Evolutionary conservation across 2,888 invertebrate species (phyloP).

Genomic region (Asteroscopus sphinx): DNA sequence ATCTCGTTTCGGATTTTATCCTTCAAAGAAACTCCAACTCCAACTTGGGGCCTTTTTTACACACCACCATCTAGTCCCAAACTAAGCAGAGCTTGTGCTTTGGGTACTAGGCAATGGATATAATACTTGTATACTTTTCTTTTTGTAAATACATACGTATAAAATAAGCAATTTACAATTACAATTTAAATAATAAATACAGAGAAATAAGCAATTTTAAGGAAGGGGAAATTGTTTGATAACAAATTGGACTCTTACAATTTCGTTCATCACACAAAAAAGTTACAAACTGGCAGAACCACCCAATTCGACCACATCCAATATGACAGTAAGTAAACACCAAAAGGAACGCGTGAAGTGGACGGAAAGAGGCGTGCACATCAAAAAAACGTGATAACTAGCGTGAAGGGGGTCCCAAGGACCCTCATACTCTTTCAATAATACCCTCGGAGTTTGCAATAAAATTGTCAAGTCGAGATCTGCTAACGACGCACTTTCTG

Average conservation of each 20-base stretch:
- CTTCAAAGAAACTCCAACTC: no score
- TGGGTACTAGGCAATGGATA: no score
- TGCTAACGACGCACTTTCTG: slow-evolving; percentile 85
- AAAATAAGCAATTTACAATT: no score
- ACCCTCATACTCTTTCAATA: slow-evolving; percentile 78
- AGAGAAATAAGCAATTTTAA: background rate
- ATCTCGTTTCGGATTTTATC: no score
- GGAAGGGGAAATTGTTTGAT: background rate
- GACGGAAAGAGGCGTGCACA: slow-evolving; percentile 77
- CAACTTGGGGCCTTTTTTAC: no score
- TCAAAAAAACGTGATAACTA: slow-evolving; percentile 87
- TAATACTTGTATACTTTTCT: no score
- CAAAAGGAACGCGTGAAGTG: slow-evolving; percentile 68
- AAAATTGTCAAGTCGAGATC: slow-evolving; percentile 81
- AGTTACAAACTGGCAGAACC: slow-evolving; percentile 13
- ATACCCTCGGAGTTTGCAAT: slow-evolving; percentile 78
- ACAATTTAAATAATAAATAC: no score
- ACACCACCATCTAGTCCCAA: no score
- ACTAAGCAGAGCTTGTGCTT: no score
- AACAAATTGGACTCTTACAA: background rate
- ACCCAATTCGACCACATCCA: slow-evolving; percentile 40
- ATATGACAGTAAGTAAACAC: slow-evolving; percentile 55
- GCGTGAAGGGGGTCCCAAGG: slow-evolving; percentile 73
- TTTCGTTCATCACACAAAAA: slow-evolving; percentile 5
- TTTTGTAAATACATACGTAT: no score